Evolutionary conservation across 2,888 invertebrate species (phyloP), one percentile per base, ranked within the genome.

Genomic region (Drosophila planitibia): DNA sequence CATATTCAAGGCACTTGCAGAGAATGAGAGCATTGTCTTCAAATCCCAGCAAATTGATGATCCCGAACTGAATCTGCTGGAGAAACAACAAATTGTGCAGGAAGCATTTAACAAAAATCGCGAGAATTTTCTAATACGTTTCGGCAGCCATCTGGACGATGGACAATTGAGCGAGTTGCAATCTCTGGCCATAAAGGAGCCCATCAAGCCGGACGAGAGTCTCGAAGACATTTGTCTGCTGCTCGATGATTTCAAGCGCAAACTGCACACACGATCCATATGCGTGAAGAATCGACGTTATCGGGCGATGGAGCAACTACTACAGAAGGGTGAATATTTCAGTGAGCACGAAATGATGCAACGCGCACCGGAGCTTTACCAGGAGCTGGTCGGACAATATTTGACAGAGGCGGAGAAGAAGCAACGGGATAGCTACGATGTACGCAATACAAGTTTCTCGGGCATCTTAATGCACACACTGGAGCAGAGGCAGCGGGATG

Each of bases 271-370:
- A 70, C 94, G 94, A 76, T 94, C 93, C 79, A 94, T 95, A 64
- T 94, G 95, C 89, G 93, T 96, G 0, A 96, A 96, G 92, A 98
- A 98, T 92, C 94, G 98, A 81, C 94, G 98, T 49, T 98, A 95
- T 91, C 95, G 96, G 89, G 98, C 98, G 2, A 93, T 98, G 91
- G 95, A 97, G 85, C 94, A 96, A 86, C 93, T 98, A 78, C 94
- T 97, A 47, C 63, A 83, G 10, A 94, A 95, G 60, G 95, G 91
- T 5, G 94, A 95, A 33, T 99, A 98, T 93, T 99, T 99, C 90
- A 96, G 96, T 91, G 98, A 99, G 92, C 96, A 95, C 72, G 97
- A 98, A 94, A 99, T 99, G 99, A 97, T 98, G 95, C 96, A 96
- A 81, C 94, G 99, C 71, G 97, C 98, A 93, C 99, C 99, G 1